These are phyloP conservation scores for Telenomus remus DNA, from an alignment of 1,140 invertebrate genomes.

Conservation along the genomic window DNA sequence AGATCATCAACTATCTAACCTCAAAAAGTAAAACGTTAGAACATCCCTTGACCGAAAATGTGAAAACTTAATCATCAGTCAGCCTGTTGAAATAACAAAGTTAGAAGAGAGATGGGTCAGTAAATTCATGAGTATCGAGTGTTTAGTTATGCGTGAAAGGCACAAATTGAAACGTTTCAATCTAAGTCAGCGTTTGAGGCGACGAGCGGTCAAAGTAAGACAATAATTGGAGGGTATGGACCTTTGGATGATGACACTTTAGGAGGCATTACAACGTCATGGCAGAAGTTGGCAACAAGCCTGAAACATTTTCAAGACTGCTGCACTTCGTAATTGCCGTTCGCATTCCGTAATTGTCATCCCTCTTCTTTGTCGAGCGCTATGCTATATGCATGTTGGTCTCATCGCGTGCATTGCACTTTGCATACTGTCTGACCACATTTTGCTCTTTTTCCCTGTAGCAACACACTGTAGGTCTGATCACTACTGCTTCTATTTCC, in stretches of 20 bases:
- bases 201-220: constrained; percentile 21
- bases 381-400: constrained; percentile 20
- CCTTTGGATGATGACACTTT: constrained; percentile 53
- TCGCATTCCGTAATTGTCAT: constrained; percentile 66
- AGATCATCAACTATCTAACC: too few species aligned
- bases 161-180: constrained; percentile 8
- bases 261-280: constrained; percentile 66
- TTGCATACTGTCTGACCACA: constrained; percentile 31
- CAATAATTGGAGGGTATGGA: constrained; percentile 59
- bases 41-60: too few species aligned
- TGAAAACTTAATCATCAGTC: too few species aligned
- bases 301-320: constrained; percentile 68
- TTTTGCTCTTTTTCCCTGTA: constrained; percentile 22
- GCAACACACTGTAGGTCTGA: constrained; percentile 15
- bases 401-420: constrained; percentile 50
- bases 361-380: constrained; percentile 43
- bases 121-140: too few species aligned
- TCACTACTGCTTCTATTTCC: constrained; percentile 44
- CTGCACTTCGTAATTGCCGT: constrained; percentile 68
- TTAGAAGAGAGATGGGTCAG: too few species aligned
- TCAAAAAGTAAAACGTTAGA: too few species aligned
- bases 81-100: too few species aligned
- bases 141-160: too few species aligned
- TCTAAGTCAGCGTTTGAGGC: constrained; percentile 13
- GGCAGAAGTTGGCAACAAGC: constrained; percentile 69